Base-by-base conservation (phyloP, 2,113 vertebrate species). In the Hiodon alosoides region DNA sequence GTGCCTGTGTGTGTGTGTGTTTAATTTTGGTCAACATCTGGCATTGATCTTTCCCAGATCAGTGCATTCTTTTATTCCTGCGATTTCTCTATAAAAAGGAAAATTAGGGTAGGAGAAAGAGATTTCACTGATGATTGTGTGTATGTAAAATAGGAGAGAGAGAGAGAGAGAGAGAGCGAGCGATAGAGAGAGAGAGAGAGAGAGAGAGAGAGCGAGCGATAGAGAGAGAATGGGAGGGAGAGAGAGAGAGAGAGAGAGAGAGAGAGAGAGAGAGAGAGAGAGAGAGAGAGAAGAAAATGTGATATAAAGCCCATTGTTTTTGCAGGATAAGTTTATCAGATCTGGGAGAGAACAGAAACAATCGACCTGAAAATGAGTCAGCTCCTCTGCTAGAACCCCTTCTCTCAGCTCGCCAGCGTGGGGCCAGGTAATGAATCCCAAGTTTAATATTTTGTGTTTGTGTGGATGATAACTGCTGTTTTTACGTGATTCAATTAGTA, bases 1-100 rank as follows among this genome's bases (percentile, higher is more conserved):
- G 94, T 94, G 96, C 90, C 91, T 93, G 90, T 96, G 94, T 94
- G n/a, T n/a, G n/a, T n/a, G n/a, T n/a, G n/a, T n/a, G n/a, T n/a
- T n/a, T n/a, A n/a, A n/a, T n/a, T 94, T 95, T 90, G 89, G 92
- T 94, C 94, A 86, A 94, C 94, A 95, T 96, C 93, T 95, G 94
- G 95, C 90, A 90, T 91, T 86, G 86, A 86, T 92, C 84, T 90
- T 91, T 89, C 87, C 91, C 82, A 91, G 89, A 92, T 86, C 91
- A 93, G 92, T 91, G 88, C 91, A 86, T 93, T 90, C 92, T 81
- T 82, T 80, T 86, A 87, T 87, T 92, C 90, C 76, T 89, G 86
- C 89, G 78, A 77, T 91, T 91, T 87, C 90, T 90, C 91, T 89
- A 90, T 92, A 93, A 94, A 93, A 92, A 91, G 89, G 89, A 87